Evolutionary conservation across 2,797 vertebrate species (phyloP), one percentile per base, ranked within the genome.

Genomic region (Clamator glandarius): DNA sequence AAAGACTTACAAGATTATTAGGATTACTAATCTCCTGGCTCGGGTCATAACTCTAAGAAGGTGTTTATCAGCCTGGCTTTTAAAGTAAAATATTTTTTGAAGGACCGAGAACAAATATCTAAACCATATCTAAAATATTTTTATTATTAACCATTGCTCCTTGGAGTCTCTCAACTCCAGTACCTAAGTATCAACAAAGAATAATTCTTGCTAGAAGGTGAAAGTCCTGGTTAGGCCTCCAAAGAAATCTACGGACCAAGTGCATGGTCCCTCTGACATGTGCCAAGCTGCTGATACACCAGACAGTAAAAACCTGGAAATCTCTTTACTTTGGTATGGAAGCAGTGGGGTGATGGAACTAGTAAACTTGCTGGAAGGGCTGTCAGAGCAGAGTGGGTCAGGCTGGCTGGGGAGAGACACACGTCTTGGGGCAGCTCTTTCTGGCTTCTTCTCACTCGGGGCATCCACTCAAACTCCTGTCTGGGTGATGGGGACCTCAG

Each of bases 61-160:
- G 11, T 51, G 8, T 17, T 86, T 86, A 24, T 64, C 36, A n/a
- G 8, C 8, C 23, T 68, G 5, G 15, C 51, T 81, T 86, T 89
- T 41, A 36, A 92, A 58, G 9, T 7, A 35, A 5, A 4, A 8
- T 52, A 20, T 31, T 67, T 90, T 90, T 75, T 35, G 16, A 84
- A 35, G 13, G 15, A 36, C 10, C 57, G 58, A 81, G 62, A 64
- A 55, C 7, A 42, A 79, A 41, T 50, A 59, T 29, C 36, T 57
- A 67, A 91, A n/a, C 4, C 8, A 84, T 51, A 36, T 62, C 42
- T 67, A 25, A 48, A 75, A 29, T 39, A 31, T 2, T n/a, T 81
- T 75, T 39, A 8, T 81, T 59, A 36, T 15, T 78, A 61, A 82
- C 12, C 12, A 28, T 25, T 0, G 0, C 5, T 75, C 21, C 31